These are phyloP conservation scores for Choloepus hoffmanni DNA, from an alignment of 2,113 vertebrate species.

Conservation along the genomic window DNA sequence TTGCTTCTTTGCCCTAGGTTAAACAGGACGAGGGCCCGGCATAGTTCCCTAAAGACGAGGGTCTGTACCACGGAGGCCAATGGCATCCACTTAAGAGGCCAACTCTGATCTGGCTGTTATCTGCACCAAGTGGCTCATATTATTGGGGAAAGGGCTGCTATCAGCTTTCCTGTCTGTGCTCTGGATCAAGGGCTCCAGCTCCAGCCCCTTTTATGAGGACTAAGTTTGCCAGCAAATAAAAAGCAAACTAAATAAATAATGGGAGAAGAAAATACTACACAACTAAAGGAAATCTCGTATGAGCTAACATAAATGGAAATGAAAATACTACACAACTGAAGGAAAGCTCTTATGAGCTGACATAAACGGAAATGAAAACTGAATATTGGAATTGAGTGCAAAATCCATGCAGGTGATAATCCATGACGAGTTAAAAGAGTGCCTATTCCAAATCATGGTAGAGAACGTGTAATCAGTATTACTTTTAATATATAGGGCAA, in stretches of 20 bases:
- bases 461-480: background rate
- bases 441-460: background rate
- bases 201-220: background rate
- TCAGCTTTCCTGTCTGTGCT: background rate
- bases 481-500: background rate
- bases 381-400: background rate
- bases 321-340: background rate
- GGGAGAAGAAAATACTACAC: background rate
- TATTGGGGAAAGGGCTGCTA: background rate
- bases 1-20: slow-evolving; percentile 44
- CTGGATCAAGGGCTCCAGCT: background rate
- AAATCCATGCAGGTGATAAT: background rate
- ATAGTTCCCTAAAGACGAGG: background rate
- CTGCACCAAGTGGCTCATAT: background rate
- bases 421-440: background rate
- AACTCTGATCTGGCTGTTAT: background rate
- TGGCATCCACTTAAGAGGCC: background rate
- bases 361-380: background rate
- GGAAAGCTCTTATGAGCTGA: background rate
- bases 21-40: background rate
- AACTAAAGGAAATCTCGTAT: background rate
- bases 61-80: background rate
- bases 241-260: slow-evolving; percentile 47
- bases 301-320: background rate
- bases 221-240: slow-evolving; percentile 32